Evolutionary conservation across 2,888 invertebrate species (phyloP).

Genomic region (Drosophila infuscata): DNA sequence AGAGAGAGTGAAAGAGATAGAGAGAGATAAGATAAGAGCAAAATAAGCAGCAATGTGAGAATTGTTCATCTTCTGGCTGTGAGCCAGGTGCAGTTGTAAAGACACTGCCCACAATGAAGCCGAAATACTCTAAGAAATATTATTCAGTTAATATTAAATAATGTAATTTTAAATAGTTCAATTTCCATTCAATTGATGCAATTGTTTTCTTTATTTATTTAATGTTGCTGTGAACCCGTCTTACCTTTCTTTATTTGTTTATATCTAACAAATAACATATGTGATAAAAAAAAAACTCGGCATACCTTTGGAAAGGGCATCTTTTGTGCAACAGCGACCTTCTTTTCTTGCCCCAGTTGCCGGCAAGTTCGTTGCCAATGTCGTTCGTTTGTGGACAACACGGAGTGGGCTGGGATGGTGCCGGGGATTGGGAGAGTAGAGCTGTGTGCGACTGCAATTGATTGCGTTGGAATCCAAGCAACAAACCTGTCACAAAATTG

Average conservation of each 20-base stretch:
- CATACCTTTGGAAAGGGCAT: not conserved
- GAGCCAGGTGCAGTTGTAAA: conserved; percentile 49
- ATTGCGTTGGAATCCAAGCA: conserved; percentile 38
- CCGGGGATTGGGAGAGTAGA: not conserved
- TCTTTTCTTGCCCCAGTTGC: not conserved
- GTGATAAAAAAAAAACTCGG: too few species aligned
- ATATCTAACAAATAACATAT: not conserved
- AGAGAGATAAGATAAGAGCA: not conserved
- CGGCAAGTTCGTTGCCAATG: conserved; percentile 68
- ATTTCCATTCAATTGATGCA: not conserved
- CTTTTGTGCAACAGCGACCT: not conserved
- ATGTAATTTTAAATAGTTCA: not conserved
- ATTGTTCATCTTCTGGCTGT: conserved; percentile 39
- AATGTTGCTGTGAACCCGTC: not conserved
- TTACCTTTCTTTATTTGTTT: too few species aligned
- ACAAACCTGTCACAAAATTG: conserved; percentile 18
- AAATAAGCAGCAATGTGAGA: conserved; percentile 34
- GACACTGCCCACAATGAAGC: not conserved
- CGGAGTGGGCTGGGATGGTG: not conserved
- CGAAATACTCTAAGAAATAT: conserved; percentile 14
- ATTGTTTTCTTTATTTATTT: not conserved
- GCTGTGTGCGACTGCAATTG: conserved; percentile 10
- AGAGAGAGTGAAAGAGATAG: not conserved
- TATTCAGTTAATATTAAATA: not conserved
- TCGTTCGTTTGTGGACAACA: conserved; percentile 49